A percentile compares a stretch with the other conserved stretches of the same genome.
Evolutionary conservation across 1,140 invertebrate genomes (phyloP).

Genomic region (Argopecten irradians): DNA sequence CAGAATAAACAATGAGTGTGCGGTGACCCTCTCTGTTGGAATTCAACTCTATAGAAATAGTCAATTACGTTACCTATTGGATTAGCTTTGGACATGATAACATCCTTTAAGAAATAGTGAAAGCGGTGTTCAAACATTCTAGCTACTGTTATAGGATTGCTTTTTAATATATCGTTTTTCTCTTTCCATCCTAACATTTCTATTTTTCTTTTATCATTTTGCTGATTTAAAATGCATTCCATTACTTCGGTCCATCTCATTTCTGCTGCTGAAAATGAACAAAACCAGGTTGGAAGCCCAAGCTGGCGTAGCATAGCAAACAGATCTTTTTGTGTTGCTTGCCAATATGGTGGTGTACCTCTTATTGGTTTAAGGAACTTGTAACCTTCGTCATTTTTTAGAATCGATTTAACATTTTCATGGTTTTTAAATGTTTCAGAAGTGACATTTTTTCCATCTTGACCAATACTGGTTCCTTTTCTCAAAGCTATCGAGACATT

Average conservation of each 20-base stretch:
- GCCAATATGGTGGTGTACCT: no score
- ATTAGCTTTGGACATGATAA: constrained; percentile 14
- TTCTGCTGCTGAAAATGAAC: constrained; percentile 55
- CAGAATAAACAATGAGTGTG: no score
- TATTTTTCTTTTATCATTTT: constrained; percentile 37
- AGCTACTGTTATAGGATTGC: constrained; percentile 39
- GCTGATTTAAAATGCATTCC: no score
- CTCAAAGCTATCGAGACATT: no score
- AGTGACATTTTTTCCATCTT: constrained; percentile 27
- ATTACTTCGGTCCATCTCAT: constrained; percentile 47
- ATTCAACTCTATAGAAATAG: no score
- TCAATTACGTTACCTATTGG: constrained; percentile 55
- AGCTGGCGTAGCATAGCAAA: constrained; percentile 58
- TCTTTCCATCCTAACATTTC: constrained; percentile 32
- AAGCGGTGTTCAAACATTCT: constrained; percentile 38
- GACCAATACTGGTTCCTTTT: neutral
- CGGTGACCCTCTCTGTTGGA: no score
- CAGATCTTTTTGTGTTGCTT: constrained; percentile 48
- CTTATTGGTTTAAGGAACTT: no score
- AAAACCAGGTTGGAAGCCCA: no score
- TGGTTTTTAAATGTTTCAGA: constrained; percentile 12
- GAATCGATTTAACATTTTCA: constrained; percentile 15
- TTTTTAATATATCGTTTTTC: constrained; percentile 37
- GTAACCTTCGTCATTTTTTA: no score
- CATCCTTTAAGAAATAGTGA: constrained; percentile 20